Base-by-base conservation (phyloP, 2,888 invertebrate genomes). In the Hirtodrosophila trivittata region DNA sequence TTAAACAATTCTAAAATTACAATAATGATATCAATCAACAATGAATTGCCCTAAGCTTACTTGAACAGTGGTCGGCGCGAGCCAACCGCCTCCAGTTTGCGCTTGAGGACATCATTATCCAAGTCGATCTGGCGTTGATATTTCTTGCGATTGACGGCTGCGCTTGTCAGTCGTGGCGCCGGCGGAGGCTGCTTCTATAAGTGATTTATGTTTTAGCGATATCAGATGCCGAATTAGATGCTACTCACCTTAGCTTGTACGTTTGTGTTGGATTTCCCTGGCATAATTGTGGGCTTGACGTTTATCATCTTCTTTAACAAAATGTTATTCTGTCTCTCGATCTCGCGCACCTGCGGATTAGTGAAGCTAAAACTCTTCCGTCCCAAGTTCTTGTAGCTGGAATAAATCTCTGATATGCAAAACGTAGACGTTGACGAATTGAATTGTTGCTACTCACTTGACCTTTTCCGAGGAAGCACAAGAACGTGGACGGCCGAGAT, bases 281-380 rank as follows among this genome's bases (percentile, higher is more conserved):
- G 41, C 7, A 55, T 73, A 6, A 75, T 84, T 1, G 88, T 88
- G 6, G 89, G 88, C 56, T 89, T 89, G 25, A 90, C 92, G 45
- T 91, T 91, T 52, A 93, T 85, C 66, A 93, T 93, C 89, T 93
- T 93, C 32, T 91, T 90, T 7, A 93, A 84, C 1, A 93, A 88
- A 7, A 93, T 93, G 69, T 92, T 92, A 78, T 93, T 93, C 77
- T 93, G 92, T 0, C 93, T 90, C 70, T 93, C 93, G 10, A 93
- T 93, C 76, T 93, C 93, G 0, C 93, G 91, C 46, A 93, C 89
- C 2, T 93, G 90, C n/a, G 92, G 92, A 84, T 93, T 93, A 0
- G 92, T 89, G 76, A 93, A 93, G 8, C 93, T 90, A 57, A 82
- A 89, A 45, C 88, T 89, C 51, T 89, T 89, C 16, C 88, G 89